phyloP scores from a whole-genome alignment of 2,888 invertebrate genomes.

The Drosophila macrospina region DNA sequence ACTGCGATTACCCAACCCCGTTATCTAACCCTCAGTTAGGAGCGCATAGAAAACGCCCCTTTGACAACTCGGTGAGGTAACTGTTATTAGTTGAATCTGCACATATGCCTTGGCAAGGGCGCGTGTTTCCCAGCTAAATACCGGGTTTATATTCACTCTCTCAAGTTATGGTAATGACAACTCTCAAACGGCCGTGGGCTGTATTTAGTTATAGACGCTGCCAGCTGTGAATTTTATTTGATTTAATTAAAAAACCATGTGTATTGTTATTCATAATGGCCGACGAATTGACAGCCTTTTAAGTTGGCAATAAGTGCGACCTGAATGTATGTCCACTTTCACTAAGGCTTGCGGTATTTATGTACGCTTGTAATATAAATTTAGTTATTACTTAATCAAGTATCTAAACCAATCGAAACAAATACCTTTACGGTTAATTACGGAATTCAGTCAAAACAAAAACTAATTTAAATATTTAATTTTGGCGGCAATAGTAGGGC shows the following conservation, averaged over 20 bases:
- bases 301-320: too few relatives aligned
- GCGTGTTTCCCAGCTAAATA: conserved; percentile 70
- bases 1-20: conserved; percentile 42
- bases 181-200: conserved; percentile 44
- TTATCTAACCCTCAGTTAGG: conserved; percentile 72
- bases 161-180: conserved; percentile 63
- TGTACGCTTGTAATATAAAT: not conserved
- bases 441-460: too few relatives aligned
- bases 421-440: too few relatives aligned
- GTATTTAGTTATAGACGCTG: conserved; percentile 54
- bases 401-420: too few relatives aligned
- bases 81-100: conserved; percentile 72
- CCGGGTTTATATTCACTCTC: conserved; percentile 48
- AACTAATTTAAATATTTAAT: conserved; percentile 8
- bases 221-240: conserved; percentile 80
- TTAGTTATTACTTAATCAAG: not conserved
- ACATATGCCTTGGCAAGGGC: conserved; percentile 56
- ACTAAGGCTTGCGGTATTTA: not conserved
- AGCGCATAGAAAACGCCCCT: conserved; percentile 56
- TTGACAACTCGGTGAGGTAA: conserved; percentile 63
- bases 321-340: conserved; percentile 1
- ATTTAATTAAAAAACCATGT: conserved; percentile 72
- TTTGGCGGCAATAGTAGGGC: conserved; percentile 4
- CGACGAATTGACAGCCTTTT: conserved; percentile 34
- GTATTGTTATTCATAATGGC: conserved; percentile 57